Evolutionary conservation across 2,888 invertebrate genomes (phyloP), one percentile per base, ranked within the genome.

Genomic region (Drepana falcataria): DNA sequence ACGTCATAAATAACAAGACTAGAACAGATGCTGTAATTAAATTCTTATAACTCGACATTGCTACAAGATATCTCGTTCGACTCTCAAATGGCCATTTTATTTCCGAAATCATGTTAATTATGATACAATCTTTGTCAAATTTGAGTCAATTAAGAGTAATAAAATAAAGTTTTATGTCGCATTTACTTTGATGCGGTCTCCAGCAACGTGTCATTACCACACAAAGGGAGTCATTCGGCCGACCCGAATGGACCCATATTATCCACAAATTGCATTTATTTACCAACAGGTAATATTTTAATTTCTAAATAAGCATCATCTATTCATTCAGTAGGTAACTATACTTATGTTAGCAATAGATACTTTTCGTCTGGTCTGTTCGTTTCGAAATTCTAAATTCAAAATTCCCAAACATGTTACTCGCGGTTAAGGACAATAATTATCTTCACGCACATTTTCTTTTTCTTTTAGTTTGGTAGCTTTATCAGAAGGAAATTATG

Each of bases 131-230:
- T 83, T 87, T 82, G 84, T 85, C 87, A 86, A 89, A 89, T 88
- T 88, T 80, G 75, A 85, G 83, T 79, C 86, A 87, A 91, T 90
- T 90, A 84, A 57, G 77, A 76, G 87, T 80, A 87, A 88, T 91
- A 90, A 91, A 90, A 90, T 85, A 85, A 79, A 81, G 83, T 90
- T 90, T 90, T 85, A 88, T 80, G 82, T 87, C 86, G 81, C 89
- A 90, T 90, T 90, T 88, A 89, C 78, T 84, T 83, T 79, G 86
- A 87, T 85, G 85, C 79, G 83, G 88, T 82, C 71, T 68, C 69
- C 63, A 61, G 68, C 68, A 83, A 75, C 79, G 61, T 85, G 64
- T 86, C 77, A 90, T 90, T 89, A 90, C 75, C 66, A 61, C 62
- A 72, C 75, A 72, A 81, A 80, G 68, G 72, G 67, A 60, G 69